These are phyloP conservation scores for Oryzias melastigma DNA, from an alignment of 2,113 vertebrate genomes.

Conservation along the genomic window DNA sequence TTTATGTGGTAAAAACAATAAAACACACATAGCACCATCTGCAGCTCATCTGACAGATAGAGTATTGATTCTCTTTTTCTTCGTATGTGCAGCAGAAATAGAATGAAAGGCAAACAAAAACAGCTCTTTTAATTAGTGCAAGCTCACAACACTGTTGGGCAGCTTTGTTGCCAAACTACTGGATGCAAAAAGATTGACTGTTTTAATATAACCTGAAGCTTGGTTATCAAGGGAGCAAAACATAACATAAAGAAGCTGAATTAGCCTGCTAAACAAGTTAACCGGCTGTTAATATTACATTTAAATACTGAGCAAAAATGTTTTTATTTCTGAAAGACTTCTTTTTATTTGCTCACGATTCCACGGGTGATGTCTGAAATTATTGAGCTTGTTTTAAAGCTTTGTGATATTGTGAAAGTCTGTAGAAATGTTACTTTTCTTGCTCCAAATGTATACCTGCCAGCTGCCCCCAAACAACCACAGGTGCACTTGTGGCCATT, in stretches of 20 bases:
- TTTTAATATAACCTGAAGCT: slow-evolving; percentile 23
- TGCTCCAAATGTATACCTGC: no score
- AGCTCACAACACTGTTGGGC: slow-evolving; percentile 20
- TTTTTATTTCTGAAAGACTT: neutral
- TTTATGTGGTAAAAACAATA: slow-evolving; percentile 21
- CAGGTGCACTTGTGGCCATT: no score
- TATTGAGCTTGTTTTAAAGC: no score
- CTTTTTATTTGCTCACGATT: no score
- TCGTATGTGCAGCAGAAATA: slow-evolving; percentile 14
- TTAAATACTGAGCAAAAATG: slow-evolving; percentile 22
- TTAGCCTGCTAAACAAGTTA: slow-evolving; percentile 15
- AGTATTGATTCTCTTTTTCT: slow-evolving; percentile 5
- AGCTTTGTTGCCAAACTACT: slow-evolving; percentile 26
- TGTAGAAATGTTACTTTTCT: no score
- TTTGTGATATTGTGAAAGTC: no score
- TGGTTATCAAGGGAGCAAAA: slow-evolving; percentile 27
- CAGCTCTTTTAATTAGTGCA: slow-evolving; percentile 53
- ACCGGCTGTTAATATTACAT: slow-evolving; percentile 15
- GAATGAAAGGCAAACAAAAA: slow-evolving; percentile 37
- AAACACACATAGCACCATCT: slow-evolving; percentile 15
- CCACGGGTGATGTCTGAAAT: no score
- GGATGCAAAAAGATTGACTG: slow-evolving; percentile 24
- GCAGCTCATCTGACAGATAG: slow-evolving; percentile 23
- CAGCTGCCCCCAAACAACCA: no score
- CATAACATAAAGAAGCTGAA: slow-evolving; percentile 6